A percentile compares a stretch with the other conserved stretches of the same genome.
Evolutionary conservation across 2,888 invertebrate genomes (phyloP).

Genomic region (Apodemia duryi): DNA sequence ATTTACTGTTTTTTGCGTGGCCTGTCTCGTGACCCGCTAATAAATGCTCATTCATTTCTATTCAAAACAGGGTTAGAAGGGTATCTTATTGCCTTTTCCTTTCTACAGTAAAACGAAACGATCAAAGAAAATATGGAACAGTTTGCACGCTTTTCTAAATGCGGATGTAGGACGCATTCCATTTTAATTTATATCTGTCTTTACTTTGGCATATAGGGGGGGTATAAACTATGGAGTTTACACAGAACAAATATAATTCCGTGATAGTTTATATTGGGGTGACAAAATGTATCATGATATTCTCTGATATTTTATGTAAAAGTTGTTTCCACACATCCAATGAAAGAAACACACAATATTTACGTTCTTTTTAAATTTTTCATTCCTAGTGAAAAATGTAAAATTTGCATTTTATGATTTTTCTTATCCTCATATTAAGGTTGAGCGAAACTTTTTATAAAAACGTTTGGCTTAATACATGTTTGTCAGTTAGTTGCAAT

Average conservation of each 20-base stretch:
- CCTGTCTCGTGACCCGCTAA: neutral
- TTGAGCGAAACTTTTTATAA: too few species aligned
- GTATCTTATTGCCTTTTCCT: slow-evolving; percentile 1
- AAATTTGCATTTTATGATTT: too few species aligned
- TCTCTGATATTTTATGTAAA: neutral
- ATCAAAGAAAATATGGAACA: neutral
- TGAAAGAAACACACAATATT: too few species aligned
- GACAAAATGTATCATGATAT: neutral
- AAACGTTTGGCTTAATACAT: too few species aligned
- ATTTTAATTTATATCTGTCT: slow-evolving; percentile 6
- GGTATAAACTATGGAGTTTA: too few species aligned
- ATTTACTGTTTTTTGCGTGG: too few species aligned
- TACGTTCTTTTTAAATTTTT: too few species aligned
- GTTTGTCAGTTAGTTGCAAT: too few species aligned
- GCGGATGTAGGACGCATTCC: slow-evolving; percentile 1
- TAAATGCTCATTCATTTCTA: neutral
- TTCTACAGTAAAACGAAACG: slow-evolving; percentile 6
- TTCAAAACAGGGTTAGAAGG: slow-evolving; percentile 9
- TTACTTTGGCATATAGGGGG: neutral
- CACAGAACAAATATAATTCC: too few species aligned
- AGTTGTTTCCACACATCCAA: neutral
- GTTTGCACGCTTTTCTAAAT: neutral
- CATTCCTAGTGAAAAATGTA: too few species aligned
- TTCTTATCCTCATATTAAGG: too few species aligned
- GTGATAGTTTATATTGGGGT: neutral